Evolutionary conservation across 2,797 vertebrate species (phyloP), one percentile per base, ranked within the genome.

Genomic region (Enteromius radiatus): DNA sequence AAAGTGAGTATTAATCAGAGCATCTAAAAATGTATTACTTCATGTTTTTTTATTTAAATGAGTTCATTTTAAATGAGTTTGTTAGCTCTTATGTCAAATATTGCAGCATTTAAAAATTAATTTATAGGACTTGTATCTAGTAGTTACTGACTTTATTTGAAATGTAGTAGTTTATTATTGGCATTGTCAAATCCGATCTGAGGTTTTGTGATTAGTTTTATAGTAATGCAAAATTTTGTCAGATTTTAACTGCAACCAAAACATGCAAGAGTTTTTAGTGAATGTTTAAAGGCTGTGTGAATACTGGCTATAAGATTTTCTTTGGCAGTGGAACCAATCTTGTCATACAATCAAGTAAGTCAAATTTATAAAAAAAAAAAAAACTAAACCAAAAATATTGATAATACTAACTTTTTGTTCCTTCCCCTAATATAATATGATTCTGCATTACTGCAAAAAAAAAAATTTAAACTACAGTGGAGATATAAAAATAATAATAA

Each of bases 1-100:
- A 88, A 73, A 0, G 89, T 92, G 84, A 92, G 92, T 91, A 70
- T 73, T 49, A 43, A 54, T 68, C 2, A 41, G 11, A 59, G 5
- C 33, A 59, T 28, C 1, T 4, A 19, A 23, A 49, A 64, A 6
- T 21, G 10, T 45, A 26, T n/a, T 59, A 10, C 14, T 52, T 81
- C 4, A 19, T 73, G 33, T 4, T 45, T 59, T 3, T 80, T 14
- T 31, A 5, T 14, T 43, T 5, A 12, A 54, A 5, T 69, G 36
- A 5, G 52, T 26, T 7, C 11, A 45, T 61, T 76, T 61, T 26
- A 56, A 7, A 43, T 14, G 10, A 21, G 36, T 59, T 65, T 5
- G 31, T 38, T 19, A 67, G 63, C 19, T 9, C n/a, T 49, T 5
- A 45, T 49, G 28, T 47, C 2, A 12, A 19, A 19, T 49, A 21